Base-by-base conservation (phyloP, 2,797 vertebrate genomes). In the Bovichtus diacanthus region DNA sequence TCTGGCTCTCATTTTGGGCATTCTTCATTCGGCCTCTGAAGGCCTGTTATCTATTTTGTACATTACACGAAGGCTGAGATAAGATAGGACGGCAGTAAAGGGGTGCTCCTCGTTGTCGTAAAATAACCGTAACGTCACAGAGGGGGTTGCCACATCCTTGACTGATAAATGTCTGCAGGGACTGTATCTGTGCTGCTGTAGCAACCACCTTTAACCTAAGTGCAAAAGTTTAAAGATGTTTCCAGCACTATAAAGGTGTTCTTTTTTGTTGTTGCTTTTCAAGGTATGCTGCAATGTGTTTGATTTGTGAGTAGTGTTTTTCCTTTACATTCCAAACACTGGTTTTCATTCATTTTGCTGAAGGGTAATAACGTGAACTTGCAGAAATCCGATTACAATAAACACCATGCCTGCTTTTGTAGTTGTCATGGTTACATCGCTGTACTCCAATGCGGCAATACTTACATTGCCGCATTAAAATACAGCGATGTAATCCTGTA, bases 1-100 rank as follows among this genome's bases (percentile, higher is more conserved):
- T 84, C 77, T 83, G 49, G 44, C 53, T 83, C 53, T 81, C 31
- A 68, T 69, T 76, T 60, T 55, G 44, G 62, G 58, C 76, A 60
- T 67, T 84, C 64, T 41, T 73, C 43, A 36, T 60, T 44, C 59
- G 66, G 63, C 18, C 46, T 36, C 11, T 34, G n/a, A 51, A 36
- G 27, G 8, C 12, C 53, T 68, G 4, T 72, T 72, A 82, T 81
- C 60, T 76, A 25, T 51, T 38, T 9, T 41, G 62, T 66, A 16
- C 56, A 64, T 59, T 50, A 29, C 38, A 27, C 39, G 2, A 13
- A 29, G 12, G 13, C 10, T 65, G 3, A 84, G 85, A 92, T 88
- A 84, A 89, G 86, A 90, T 81, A 71, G 23, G 50, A 23, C 19
- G 67, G 60, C 55, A 58, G 49, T 31, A 51, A 50, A 69, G 13